These are phyloP conservation scores for Piezodorus guildinii DNA, from an alignment of 1,140 invertebrate genomes.

Conservation along the genomic window DNA sequence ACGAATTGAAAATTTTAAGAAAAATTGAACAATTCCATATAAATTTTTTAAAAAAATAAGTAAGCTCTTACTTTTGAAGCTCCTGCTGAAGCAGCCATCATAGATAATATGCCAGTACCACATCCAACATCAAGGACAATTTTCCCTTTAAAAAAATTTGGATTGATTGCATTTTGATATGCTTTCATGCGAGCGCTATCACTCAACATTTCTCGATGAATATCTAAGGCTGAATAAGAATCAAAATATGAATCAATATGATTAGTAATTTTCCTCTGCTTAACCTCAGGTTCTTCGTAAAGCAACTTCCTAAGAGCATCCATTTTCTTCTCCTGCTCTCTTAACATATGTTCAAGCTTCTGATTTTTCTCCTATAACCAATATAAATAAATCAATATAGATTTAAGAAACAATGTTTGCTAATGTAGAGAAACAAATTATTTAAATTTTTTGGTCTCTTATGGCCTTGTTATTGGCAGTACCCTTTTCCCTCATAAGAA, in stretches of 20 bases:
- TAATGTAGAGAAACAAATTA: too few species aligned
- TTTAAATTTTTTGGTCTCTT: too few species aligned
- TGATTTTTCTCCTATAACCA: slow-evolving; percentile 26
- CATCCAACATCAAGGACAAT: slow-evolving; percentile 91
- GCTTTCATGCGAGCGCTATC: slow-evolving; percentile 36
- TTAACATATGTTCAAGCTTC: neutral
- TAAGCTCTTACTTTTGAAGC: slow-evolving; percentile 80
- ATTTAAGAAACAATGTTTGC: too few species aligned
- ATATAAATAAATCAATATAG: too few species aligned
- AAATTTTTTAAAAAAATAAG: too few species aligned
- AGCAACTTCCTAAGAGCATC: neutral
- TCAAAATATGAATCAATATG: slow-evolving; percentile 61
- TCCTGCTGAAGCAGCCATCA: slow-evolving; percentile 91
- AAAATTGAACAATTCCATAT: too few species aligned
- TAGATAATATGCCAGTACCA: slow-evolving; percentile 90
- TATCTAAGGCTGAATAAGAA: slow-evolving; percentile 93
- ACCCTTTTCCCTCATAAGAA: too few species aligned
- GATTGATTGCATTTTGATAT: slow-evolving; percentile 41
- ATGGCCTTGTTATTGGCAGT: too few species aligned
- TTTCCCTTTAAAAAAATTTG: slow-evolving; percentile 55
- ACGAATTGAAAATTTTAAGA: too few species aligned
- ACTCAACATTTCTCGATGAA: slow-evolving; percentile 91
- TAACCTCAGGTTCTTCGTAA: neutral
- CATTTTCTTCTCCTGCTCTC: neutral
- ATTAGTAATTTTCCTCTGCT: slow-evolving; percentile 44